These are phyloP conservation scores for Scaptomyza polygonia DNA, from an alignment of 2,888 invertebrate genomes.

Conservation along the genomic window DNA sequence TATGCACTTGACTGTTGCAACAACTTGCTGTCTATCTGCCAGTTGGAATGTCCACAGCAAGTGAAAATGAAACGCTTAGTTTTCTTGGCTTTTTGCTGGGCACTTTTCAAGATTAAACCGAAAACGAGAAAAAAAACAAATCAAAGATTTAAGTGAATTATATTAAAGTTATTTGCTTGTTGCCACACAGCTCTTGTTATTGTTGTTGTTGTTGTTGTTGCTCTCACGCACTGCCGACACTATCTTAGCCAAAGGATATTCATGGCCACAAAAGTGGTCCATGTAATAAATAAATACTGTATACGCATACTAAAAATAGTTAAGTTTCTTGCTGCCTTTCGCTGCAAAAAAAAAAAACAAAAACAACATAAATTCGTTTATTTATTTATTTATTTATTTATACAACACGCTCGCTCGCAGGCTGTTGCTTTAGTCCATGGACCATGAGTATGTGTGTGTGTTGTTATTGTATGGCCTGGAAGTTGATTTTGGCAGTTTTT, in stretches of 20 bases:
- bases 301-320: slow-evolving; percentile 4
- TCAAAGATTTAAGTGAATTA: slow-evolving; percentile 80
- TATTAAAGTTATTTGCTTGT: slow-evolving; percentile 73
- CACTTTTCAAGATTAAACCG: slow-evolving; percentile 76
- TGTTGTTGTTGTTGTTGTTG: background rate
- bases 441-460: slow-evolving; percentile 22
- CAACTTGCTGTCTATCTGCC: slow-evolving; percentile 5
- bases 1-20: slow-evolving; percentile 30
- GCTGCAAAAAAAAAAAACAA: no score
- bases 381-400: slow-evolving; percentile 77
- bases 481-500: slow-evolving; percentile 66
- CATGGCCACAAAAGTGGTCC: slow-evolving; percentile 52
- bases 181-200: slow-evolving; percentile 6
- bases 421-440: slow-evolving; percentile 53
- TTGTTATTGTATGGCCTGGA: slow-evolving; percentile 50
- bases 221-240: slow-evolving; percentile 70
- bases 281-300: slow-evolving; percentile 48
- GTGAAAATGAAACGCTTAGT: slow-evolving; percentile 35
- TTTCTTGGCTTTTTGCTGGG: slow-evolving; percentile 11
- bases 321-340: slow-evolving; percentile 17
- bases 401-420: slow-evolving; percentile 58
- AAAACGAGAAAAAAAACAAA: no score
- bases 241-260: slow-evolving; percentile 44
- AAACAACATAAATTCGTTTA: slow-evolving; percentile 72
- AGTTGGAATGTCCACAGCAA: slow-evolving; percentile 2